Conservation (phyloP, 1,140 invertebrate species). For the Drosophila ogumai region DNA sequence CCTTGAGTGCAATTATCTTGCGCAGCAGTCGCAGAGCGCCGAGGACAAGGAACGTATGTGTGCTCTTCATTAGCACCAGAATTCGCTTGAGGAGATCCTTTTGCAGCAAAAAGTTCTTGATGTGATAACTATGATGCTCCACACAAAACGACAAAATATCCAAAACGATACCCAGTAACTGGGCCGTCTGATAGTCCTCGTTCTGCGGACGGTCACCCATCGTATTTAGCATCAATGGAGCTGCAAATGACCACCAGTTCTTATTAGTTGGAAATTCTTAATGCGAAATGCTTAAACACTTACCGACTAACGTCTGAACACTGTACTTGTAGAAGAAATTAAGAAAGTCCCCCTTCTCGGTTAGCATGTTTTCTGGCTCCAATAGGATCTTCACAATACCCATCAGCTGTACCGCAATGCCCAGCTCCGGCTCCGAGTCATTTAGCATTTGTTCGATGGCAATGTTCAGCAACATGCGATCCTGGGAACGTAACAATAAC, state of each 20-base stretch:
- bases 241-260: conserved; percentile 85
- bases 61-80: conserved; percentile 98
- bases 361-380: conserved; percentile 99
- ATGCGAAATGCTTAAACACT: conserved; percentile 33
- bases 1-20: conserved; percentile 98
- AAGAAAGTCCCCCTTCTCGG: conserved; percentile 98
- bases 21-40: conserved; percentile 98
- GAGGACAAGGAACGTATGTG: conserved; percentile 98
- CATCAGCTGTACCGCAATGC: conserved; percentile 97
- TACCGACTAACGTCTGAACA: conserved; percentile 96
- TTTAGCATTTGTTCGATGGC: conserved; percentile 98
- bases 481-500: conserved; percentile 85
- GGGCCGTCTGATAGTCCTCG: conserved; percentile 98
- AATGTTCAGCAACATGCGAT: conserved; percentile 97
- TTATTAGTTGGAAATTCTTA: not conserved
- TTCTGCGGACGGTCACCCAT: conserved; percentile 93
- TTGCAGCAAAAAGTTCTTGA: conserved; percentile 98
- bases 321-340: conserved; percentile 99
- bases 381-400: conserved; percentile 96
- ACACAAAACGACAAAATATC: conserved; percentile 99
- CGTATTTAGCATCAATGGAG: conserved; percentile 95
- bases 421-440: conserved; percentile 95
- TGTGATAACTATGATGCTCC: conserved; percentile 99
- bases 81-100: conserved; percentile 98
- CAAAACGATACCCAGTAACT: conserved; percentile 96